Base-by-base conservation (phyloP, 92 coral and sea anemone genomes). In the Palythoa caribaeorum region DNA sequence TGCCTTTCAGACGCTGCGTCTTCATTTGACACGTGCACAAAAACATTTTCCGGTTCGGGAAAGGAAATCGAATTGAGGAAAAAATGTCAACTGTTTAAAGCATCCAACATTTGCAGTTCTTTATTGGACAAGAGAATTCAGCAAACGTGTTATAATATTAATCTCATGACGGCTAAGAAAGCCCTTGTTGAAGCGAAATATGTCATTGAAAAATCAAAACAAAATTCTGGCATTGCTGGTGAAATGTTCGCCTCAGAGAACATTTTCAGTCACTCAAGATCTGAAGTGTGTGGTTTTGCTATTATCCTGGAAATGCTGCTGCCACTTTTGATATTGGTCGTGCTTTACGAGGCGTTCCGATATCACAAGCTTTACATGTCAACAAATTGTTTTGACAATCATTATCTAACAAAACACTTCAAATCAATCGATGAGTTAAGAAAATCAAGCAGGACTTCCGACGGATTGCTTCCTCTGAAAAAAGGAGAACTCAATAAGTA, bases 381-480 rank as follows among this genome's bases (percentile, higher is more conserved):
- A 20, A 89, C 92, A 52, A 96, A 95, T 83, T 91, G 87, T 66
- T 97, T 97, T 73, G 98, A 97, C 73, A 97, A 97, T 47, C 96
- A 94, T 50, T 97, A 92, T 69, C 96, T 97, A 38, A 97, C 99
- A 36, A 89, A 83, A 14, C 97, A 96, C 74, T 97, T 97, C 91
- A 96, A 97, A 86, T 90, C 97, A 28, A 97, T 97, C 21, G 99
- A 97, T 69, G 98, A 95, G 80, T 88, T 92, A 73, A 95, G 99
- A 68, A 95, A 95, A 71, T 73, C 98, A 38, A 96, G 98, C 57
- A 96, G 98, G 9, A 92, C 96, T 39, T 81, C 84, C 4, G 97
- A 96, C 79, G 94, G 96, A 10, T 89, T 97, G 55, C 77, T 97
- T 36, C 99, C 99, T 0, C 91, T 97, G 54, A 94, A 94, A 83